Base-by-base conservation (phyloP, 37 sponge, comb jelly and placozoan species). In the Tethya wilhelma region DNA sequence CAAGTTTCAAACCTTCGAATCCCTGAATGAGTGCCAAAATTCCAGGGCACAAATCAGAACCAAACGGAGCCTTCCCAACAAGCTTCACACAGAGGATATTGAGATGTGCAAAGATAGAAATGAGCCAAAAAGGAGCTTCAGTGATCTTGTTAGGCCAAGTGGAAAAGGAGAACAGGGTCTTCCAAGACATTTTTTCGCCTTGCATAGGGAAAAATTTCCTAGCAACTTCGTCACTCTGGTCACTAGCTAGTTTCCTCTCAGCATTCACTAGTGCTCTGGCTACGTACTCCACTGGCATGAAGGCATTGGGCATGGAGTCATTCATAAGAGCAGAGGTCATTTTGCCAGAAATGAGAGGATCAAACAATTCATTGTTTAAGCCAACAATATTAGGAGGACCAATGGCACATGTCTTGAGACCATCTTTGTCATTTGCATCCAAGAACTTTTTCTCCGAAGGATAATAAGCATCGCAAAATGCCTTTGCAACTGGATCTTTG, bases 21-120 rank as follows among this genome's bases (percentile, higher is more conserved):
- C 59, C 77, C 30, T 82, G 17, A 37, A 88, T 55, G 3, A 49
- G n/a, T n/a, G n/a, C 59, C 42, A 78, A 1, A 29, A 87, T 31
- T 3, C 55, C 76, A 4, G 89, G 77, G 28, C 44, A 44, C 26
- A 92, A 6, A 14, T 75, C 85, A 3, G 75, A 28, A 17, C 93
- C 93, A 58, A 92, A 46, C 9, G 93, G 93, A 74, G 93, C 88
- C 41, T 46, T 44, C 14, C 75, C 42, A 33, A 80, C 30, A 7
- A 79, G 34, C 38, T 25, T 62, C 23, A 81, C 89, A 84, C 84
- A 79, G 31, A 79, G 25, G 4, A 30, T 37, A 44, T 92, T 92
- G 19, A 87, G 11, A 20, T 41, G 38, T 0, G 78, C 76, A 38
- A 91, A 25, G 19, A 44, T 14, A 9, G 3, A 62, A 30, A 86